Conservation (phyloP, 2,113 vertebrate genomes). For the Syrrhaptes paradoxus region DNA sequence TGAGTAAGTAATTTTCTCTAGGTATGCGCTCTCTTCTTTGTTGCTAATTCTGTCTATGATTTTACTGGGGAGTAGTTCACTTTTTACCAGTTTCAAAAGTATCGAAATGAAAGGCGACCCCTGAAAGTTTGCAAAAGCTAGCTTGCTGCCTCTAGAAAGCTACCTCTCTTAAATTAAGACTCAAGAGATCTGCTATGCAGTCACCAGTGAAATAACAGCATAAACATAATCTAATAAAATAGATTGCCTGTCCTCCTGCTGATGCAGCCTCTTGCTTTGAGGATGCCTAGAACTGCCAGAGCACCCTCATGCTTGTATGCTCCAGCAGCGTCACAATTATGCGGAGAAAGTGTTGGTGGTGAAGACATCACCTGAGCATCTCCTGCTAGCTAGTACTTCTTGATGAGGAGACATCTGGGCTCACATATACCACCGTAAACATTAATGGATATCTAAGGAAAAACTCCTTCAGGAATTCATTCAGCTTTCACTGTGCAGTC, state of each 20-base stretch:
- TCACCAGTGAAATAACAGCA: neutral
- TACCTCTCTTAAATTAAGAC: neutral
- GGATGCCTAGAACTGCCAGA: neutral
- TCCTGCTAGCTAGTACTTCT: neutral
- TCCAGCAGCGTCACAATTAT: accelerated
- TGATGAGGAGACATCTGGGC: conserved; percentile 1
- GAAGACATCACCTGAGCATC: neutral
- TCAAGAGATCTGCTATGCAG: neutral
- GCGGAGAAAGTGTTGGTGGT: accelerated
- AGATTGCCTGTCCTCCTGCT: neutral
- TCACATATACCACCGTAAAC: neutral
- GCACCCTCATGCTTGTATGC: accelerated
- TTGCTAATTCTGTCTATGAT: neutral
- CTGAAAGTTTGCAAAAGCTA: neutral
- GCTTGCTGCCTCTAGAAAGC: neutral
- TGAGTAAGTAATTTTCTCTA: neutral
- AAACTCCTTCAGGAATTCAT: neutral
- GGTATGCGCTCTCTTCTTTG: neutral
- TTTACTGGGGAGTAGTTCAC: neutral
- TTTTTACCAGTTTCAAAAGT: neutral
- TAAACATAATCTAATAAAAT: neutral
- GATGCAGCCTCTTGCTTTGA: neutral
- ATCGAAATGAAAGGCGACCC: neutral
- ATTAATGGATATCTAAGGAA: neutral
- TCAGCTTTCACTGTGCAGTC: conserved; percentile 4